These are phyloP conservation scores for Choristoneura fumiferana DNA, from an alignment of 1,140 invertebrate genomes.

Conservation along the genomic window DNA sequence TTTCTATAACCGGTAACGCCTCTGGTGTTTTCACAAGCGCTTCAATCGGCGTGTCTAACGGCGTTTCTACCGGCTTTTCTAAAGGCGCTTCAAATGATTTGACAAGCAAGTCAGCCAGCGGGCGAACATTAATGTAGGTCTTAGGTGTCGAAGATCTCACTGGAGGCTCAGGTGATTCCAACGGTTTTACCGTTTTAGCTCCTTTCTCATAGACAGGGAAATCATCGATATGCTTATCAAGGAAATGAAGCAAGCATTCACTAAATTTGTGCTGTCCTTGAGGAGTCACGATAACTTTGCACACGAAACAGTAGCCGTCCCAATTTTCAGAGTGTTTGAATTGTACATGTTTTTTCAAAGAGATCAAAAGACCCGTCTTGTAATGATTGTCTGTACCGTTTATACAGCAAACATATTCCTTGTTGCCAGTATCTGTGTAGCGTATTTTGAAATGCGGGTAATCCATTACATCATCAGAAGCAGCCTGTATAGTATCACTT, in stretches of 20 bases:
- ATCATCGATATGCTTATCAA: conserved; percentile 62
- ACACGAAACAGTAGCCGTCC: conserved; percentile 68
- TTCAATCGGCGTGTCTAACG: conserved; percentile 25
- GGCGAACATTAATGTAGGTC: conserved; percentile 53
- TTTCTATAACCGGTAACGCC: conserved; percentile 53
- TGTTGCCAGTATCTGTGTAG: conserved; percentile 41
- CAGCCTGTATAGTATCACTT: background rate
- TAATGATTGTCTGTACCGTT: conserved; percentile 57
- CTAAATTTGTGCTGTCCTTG: conserved; percentile 58
- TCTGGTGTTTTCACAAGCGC: conserved; percentile 19
- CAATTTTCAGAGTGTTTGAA: conserved; percentile 59
- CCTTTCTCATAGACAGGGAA: conserved; percentile 50
- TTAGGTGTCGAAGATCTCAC: conserved; percentile 18
- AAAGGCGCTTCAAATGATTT: conserved; percentile 6
- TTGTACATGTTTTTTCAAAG: conserved; percentile 67
- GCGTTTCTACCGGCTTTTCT: conserved; percentile 29
- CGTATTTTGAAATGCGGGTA: conserved; percentile 64
- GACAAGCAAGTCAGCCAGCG: conserved; percentile 53
- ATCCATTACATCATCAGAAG: conserved; percentile 45
- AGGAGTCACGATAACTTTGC: conserved; percentile 64
- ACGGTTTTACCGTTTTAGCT: background rate
- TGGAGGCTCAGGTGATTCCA: background rate
- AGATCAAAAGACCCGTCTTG: conserved; percentile 58
- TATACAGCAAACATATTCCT: conserved; percentile 68
- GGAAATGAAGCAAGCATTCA: conserved; percentile 61